These are phyloP conservation scores for Exaiptasia diaphana DNA, from an alignment of 64 coral and sea anemone species.

Conservation along the genomic window DNA sequence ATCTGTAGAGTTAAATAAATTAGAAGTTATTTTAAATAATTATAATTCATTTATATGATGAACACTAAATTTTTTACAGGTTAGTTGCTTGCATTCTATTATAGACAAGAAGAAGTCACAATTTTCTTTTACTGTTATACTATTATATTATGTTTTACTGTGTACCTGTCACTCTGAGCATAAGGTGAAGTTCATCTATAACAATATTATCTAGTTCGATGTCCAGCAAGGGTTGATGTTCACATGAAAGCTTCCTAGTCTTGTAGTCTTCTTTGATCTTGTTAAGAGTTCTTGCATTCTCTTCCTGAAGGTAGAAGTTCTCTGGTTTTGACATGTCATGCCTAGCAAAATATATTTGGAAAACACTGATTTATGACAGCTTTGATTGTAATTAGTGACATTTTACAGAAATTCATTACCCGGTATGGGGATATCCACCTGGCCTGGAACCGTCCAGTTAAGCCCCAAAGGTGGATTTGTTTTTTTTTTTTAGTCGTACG, in stretches of 20 bases:
- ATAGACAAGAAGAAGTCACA: neutral
- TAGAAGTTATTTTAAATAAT: too few species aligned
- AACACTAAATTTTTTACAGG: too few species aligned
- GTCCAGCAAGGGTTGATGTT: constrained; percentile 13
- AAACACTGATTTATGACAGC: neutral
- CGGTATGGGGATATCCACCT: too few species aligned
- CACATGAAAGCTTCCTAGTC: neutral
- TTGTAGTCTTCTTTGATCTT: neutral
- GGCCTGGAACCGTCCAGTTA: too few species aligned
- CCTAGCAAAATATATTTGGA: neutral
- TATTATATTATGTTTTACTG: neutral
- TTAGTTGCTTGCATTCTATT: neutral
- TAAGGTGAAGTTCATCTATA: constrained; percentile 47
- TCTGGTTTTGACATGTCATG: constrained; percentile 14
- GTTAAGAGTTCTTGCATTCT: neutral
- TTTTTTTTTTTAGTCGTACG: too few species aligned
- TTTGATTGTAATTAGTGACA: neutral
- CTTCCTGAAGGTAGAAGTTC: neutral
- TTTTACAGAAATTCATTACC: constrained; percentile 5
- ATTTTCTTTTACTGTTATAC: too few species aligned
- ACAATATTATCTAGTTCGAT: constrained; percentile 27
- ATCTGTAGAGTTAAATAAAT: too few species aligned
- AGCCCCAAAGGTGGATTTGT: too few species aligned
- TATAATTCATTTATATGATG: too few species aligned
- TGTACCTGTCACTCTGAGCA: constrained; percentile 28